Evolutionary conservation across 2,113 vertebrate species (phyloP), one percentile per base, ranked within the genome.

Genomic region (Rhineura floridana): DNA sequence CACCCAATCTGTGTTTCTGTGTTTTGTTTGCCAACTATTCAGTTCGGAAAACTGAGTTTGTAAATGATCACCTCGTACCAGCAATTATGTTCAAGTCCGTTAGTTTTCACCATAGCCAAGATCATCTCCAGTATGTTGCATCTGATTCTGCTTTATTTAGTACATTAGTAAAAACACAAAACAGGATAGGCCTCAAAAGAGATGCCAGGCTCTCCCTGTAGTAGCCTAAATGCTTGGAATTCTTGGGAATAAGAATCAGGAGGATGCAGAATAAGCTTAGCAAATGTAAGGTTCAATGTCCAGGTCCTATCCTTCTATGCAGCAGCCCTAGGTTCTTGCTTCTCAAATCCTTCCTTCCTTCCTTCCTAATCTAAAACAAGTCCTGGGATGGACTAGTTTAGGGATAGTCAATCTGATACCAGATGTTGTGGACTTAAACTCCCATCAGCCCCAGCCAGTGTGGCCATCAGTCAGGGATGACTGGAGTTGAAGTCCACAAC

Each of bases 11-110:
- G 86, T 85, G 85, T 72, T 86, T 77, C 48, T 90, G 48, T 1
- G 4, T 63, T 67, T 92, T 90, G 72, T 91, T 92, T 93, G 91
- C 83, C 92, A 90, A 90, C 90, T 83, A 39, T 91, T 94, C 91
- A 72, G 83, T 91, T 90, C 39, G n/a, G 15, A 81, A 81, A 72
- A 73, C 3, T n/a, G 65, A 59, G 19, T 81, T 87, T 44, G 52
- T 6, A 87, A 70, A 42, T 21, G 48, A 70, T 79, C 36, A 55
- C 36, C 4, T 70, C 42, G 69, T 23, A 70, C 76, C 9, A 42
- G 17, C 65, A n/a, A 23, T 8, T 59, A 15, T 8, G 30, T 69
- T 83, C 4, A 69, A 83, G 63, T n/a, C 17, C 17, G 21, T 48
- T 63, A 48, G 30, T 15, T 67, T 69, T 83, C 33, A n/a, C 44